These are phyloP conservation scores for Gymnobelideus leadbeateri DNA, from an alignment of 2,113 vertebrate genomes.

Conservation along the genomic window DNA sequence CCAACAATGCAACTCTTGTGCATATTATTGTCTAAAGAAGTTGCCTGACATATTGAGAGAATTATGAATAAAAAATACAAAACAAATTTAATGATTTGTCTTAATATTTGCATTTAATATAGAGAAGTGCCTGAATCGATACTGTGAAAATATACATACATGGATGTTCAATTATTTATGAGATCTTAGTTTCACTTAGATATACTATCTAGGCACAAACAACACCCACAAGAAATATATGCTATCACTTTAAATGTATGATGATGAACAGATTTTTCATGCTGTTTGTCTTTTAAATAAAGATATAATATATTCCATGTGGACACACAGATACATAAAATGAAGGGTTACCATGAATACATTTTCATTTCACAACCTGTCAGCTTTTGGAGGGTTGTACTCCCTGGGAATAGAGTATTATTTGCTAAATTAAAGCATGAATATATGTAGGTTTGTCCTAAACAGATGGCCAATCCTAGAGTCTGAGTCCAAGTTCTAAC, in stretches of 20 bases:
- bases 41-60: neutral
- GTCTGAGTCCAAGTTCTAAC: neutral
- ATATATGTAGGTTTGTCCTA: neutral
- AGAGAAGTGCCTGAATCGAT: neutral
- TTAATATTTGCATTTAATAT: neutral
- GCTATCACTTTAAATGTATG: neutral
- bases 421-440: neutral
- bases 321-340: neutral
- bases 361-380: neutral
- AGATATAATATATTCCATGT: neutral
- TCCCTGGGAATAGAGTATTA: neutral
- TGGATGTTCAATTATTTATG: neutral
- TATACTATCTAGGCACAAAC: neutral
- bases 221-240: neutral
- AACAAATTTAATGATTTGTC: neutral
- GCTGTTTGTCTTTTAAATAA: neutral
- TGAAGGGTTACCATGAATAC: neutral
- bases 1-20: neutral
- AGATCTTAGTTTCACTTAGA: neutral
- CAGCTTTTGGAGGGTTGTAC: neutral
- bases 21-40: neutral
- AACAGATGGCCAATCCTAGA: neutral
- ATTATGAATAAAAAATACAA: neutral
- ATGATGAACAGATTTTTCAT: neutral
- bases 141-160: neutral